Conservation (phyloP, 2,113 vertebrate species). For the Semicossyphus pulcher region DNA sequence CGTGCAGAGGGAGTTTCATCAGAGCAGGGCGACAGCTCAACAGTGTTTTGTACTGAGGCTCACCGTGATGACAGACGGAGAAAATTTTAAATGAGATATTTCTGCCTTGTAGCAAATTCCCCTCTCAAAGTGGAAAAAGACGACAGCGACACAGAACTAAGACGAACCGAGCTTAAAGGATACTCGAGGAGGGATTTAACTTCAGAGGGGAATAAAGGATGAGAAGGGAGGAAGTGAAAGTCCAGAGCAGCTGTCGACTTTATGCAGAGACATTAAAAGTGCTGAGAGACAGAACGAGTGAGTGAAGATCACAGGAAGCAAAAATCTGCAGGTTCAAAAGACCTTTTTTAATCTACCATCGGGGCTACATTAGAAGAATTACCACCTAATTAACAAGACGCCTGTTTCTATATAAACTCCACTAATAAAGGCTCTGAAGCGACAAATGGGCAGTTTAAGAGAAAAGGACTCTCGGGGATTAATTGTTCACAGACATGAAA, state of each 20-base stretch:
- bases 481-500: conserved; percentile 19
- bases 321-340: conserved; percentile 20
- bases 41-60: conserved; percentile 2
- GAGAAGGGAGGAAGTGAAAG: conserved; percentile 14
- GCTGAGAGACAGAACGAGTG: neutral
- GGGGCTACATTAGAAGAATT: conserved; percentile 40
- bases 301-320: conserved; percentile 1
- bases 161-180: conserved; percentile 7
- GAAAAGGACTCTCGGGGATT: conserved; percentile 12
- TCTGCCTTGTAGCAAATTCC: neutral
- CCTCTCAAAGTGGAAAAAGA: neutral
- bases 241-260: conserved; percentile 12
- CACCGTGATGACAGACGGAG: neutral
- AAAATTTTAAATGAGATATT: neutral
- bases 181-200: conserved; percentile 11
- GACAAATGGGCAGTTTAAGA: conserved; percentile 30
- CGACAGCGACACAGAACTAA: neutral
- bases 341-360: neutral
- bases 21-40: conserved; percentile 24
- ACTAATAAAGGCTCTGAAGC: conserved; percentile 18
- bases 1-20: conserved; percentile 24
- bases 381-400: conserved; percentile 33
- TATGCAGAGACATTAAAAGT: neutral
- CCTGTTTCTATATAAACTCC: conserved; percentile 17
- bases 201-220: conserved; percentile 18